Percentiles rank a stretch among this genome's conserved stretches.
Evolutionary conservation across 2,113 vertebrate genomes (phyloP).

Genomic region (Empidonax alnorum): DNA sequence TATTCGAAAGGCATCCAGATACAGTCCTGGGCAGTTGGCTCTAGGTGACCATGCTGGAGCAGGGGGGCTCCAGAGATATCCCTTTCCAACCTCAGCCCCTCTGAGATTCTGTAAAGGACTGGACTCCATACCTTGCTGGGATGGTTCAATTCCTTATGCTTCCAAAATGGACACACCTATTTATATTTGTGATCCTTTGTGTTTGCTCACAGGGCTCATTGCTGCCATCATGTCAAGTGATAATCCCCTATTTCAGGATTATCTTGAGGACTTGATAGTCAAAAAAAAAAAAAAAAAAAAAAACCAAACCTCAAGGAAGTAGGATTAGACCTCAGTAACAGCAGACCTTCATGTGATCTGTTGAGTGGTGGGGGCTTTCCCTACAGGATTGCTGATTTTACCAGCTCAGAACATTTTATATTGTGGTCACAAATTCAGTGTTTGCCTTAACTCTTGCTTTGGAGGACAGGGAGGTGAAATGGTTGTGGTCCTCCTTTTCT

Average conservation of each 20-base stretch:
- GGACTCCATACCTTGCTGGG: rapidly evolving
- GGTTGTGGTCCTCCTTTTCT: neutral
- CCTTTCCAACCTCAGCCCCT: neutral
- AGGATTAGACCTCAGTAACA: neutral
- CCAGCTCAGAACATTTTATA: neutral
- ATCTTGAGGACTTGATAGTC: neutral
- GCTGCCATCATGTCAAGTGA: neutral
- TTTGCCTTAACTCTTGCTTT: neutral
- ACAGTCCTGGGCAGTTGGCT: neutral
- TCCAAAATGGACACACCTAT: neutral
- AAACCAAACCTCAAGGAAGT: neutral
- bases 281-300: neutral
- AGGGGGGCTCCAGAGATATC: neutral
- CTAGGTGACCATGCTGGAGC: neutral
- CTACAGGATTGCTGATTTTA: neutral
- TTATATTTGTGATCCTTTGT: neutral
- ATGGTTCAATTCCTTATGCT: neutral
- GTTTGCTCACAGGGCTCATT: neutral
- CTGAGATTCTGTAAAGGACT: neutral
- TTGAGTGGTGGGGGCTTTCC: neutral
- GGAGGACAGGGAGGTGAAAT: neutral
- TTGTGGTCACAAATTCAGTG: neutral
- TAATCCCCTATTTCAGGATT: neutral
- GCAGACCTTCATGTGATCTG: neutral
- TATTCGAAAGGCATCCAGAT: neutral